Evolutionary conservation across 2,888 invertebrate species (phyloP).

Genomic region (Uropetala carovei): DNA sequence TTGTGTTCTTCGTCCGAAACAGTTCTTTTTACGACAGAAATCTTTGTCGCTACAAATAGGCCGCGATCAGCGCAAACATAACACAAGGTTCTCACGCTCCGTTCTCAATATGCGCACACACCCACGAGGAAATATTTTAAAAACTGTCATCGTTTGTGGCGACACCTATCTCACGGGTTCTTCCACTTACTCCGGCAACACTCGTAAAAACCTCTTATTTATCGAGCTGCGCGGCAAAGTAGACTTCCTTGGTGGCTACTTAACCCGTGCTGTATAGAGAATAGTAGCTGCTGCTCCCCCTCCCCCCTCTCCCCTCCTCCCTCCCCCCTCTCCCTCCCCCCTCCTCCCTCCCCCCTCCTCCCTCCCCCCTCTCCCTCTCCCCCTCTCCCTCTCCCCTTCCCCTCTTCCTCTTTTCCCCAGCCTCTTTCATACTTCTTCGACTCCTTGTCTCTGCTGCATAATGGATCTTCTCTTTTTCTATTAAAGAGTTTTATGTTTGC

Average conservation of each 20-base stretch:
- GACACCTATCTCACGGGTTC: neutral
- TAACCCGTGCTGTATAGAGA: neutral
- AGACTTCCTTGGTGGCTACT: neutral
- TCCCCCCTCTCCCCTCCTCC: too few relatives aligned
- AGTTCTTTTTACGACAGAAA: neutral
- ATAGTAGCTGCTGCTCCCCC: neutral
- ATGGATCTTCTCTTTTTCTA: constrained; percentile 1
- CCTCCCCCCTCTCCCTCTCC: too few relatives aligned
- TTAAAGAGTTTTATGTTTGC: neutral
- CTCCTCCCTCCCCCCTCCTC: too few relatives aligned
- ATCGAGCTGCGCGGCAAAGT: neutral
- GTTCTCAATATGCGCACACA: neutral
- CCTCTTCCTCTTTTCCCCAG: too few relatives aligned
- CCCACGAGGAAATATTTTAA: neutral
- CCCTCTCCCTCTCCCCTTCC: too few relatives aligned
- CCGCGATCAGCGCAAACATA: neutral
- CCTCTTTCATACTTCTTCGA: too few relatives aligned
- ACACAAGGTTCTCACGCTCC: neutral
- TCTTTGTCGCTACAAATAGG: neutral
- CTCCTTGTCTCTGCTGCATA: neutral
- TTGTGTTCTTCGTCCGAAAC: neutral
- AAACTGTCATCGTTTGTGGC: neutral
- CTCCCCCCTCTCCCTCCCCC: too few relatives aligned
- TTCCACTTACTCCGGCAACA: neutral
- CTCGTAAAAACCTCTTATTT: constrained; percentile 1